phyloP scores from a whole-genome alignment of 2,888 invertebrate species.

The Minunthozetes semirufus region DNA sequence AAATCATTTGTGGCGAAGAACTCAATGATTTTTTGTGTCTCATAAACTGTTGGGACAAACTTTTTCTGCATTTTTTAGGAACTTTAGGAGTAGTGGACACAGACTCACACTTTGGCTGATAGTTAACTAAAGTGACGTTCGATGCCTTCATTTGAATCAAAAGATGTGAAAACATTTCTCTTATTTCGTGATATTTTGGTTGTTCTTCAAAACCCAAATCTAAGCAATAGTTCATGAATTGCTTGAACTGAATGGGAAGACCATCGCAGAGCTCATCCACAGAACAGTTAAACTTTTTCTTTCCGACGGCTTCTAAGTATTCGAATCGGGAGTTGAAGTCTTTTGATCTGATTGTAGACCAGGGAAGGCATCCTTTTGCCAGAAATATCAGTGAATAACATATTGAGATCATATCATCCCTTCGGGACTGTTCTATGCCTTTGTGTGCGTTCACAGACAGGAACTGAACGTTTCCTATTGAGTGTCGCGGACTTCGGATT shows the following conservation, averaged over 20 bases:
- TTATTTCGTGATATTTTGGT: not conserved
- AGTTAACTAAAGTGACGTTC: not conserved
- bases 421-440: constrained; percentile 13
- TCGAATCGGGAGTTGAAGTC: not conserved
- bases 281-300: not conserved
- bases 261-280: not conserved
- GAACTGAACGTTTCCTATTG: constrained; percentile 16
- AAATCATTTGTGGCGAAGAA: not conserved
- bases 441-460: constrained; percentile 7
- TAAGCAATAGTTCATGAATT: not conserved
- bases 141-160: not conserved
- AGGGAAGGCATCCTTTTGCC: not conserved
- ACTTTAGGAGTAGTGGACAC: not conserved
- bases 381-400: constrained; percentile 6
- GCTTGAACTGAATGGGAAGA: not conserved
- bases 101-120: no score
- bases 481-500: not conserved
- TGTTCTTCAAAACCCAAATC: not conserved
- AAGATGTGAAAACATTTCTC: not conserved
- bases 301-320: not conserved
- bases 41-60: not conserved
- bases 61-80: not conserved
- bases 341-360: not conserved
- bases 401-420: constrained; percentile 7
- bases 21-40: no score